phyloP scores from a whole-genome alignment of 2,797 vertebrate species.

The Florisuga fusca region DNA sequence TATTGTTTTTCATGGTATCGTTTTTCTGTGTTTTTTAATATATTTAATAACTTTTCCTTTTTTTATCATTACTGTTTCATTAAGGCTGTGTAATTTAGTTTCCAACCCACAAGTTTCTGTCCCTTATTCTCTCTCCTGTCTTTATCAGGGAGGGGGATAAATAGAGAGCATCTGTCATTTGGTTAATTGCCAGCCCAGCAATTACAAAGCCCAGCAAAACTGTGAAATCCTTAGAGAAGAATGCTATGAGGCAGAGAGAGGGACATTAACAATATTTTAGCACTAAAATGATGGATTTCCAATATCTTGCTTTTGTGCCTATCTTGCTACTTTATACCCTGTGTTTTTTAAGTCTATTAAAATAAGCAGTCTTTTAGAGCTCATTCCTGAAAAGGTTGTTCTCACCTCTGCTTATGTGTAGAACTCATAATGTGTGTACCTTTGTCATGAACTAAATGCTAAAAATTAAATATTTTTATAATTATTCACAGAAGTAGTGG shows the following conservation, averaged over 20 bases:
- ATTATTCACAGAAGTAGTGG: not conserved
- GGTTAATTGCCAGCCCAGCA: too few relatives aligned
- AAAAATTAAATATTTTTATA: not conserved
- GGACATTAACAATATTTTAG: not conserved
- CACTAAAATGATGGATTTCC: not conserved
- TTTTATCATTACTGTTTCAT: too few relatives aligned
- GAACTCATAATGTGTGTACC: not conserved
- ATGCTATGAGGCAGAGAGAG: not conserved
- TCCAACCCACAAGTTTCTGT: too few relatives aligned
- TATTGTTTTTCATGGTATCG: too few relatives aligned
- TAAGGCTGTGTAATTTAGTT: too few relatives aligned
- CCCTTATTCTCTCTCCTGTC: too few relatives aligned
- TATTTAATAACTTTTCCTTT: too few relatives aligned
- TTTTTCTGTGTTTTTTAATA: too few relatives aligned
- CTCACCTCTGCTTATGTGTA: not conserved
- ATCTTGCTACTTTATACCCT: not conserved
- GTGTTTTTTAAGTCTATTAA: not conserved
- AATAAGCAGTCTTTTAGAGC: not conserved
- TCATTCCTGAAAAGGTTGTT: not conserved
- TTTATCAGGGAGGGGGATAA: too few relatives aligned
- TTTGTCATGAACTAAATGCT: not conserved
- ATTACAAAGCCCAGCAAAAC: too few relatives aligned
- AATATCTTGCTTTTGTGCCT: not conserved
- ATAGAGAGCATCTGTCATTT: too few relatives aligned
- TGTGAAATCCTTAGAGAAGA: not conserved